A percentile compares a stretch with the other conserved stretches of the same genome.
These are phyloP conservation scores for Perccottus glenii DNA, from an alignment of 2,113 vertebrate species.

Conservation along the genomic window DNA sequence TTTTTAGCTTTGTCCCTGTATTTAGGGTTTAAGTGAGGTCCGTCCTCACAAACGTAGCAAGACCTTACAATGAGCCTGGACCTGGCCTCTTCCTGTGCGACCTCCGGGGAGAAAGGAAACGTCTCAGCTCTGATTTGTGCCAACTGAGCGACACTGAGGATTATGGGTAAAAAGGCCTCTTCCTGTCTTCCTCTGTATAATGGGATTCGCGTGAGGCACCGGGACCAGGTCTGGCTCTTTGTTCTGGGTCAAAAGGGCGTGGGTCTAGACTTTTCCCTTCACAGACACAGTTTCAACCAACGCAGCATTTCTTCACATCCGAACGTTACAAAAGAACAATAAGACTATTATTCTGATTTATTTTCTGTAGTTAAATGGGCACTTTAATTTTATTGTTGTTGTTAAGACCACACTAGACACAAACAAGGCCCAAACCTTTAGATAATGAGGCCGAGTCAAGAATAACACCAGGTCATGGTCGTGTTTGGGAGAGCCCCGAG, in stretches of 20 bases:
- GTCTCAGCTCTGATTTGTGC: constrained; percentile 42
- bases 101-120: constrained; percentile 46
- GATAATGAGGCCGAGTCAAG: no score
- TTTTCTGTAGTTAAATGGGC: neutral
- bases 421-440: no score
- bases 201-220: constrained; percentile 56
- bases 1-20: no score
- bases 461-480: no score
- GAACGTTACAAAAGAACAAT: neutral
- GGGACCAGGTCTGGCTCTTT: constrained; percentile 39
- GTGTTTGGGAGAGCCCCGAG: no score
- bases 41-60: constrained; percentile 5
- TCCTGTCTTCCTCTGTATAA: constrained; percentile 55
- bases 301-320: neutral
- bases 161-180: constrained; percentile 53
- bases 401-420: no score
- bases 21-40: no score
- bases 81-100: constrained; percentile 59
- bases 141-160: constrained; percentile 63
- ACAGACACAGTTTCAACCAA: constrained; percentile 20
- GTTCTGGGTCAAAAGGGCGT: constrained; percentile 50
- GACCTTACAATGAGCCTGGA: neutral
- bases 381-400: no score
- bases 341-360: neutral
- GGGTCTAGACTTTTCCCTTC: constrained; percentile 14